These are phyloP conservation scores for Mimachlamys varia DNA, from an alignment of 2,888 invertebrate species.

Conservation along the genomic window DNA sequence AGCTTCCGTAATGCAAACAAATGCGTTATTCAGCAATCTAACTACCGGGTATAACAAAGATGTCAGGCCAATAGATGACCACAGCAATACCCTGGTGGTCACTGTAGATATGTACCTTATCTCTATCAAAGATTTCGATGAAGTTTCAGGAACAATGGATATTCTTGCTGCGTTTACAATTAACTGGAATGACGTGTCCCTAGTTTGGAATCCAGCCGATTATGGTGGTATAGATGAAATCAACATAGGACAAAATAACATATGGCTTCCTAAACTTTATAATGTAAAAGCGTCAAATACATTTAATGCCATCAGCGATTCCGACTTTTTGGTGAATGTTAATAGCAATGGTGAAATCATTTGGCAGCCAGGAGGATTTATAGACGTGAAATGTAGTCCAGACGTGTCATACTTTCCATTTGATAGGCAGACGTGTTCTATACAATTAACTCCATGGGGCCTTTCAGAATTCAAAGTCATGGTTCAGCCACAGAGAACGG, in stretches of 20 bases:
- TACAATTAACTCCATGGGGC: neutral
- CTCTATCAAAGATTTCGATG: too few relatives aligned
- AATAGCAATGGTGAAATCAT: neutral
- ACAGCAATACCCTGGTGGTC: too few relatives aligned
- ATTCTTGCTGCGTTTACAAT: neutral
- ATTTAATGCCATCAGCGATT: neutral
- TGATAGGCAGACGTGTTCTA: neutral
- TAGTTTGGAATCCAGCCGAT: conserved; percentile 39
- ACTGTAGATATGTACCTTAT: too few relatives aligned
- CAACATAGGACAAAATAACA: neutral
- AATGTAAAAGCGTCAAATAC: neutral
- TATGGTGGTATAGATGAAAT: neutral
- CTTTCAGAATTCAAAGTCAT: neutral
- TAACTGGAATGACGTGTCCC: conserved; percentile 33
- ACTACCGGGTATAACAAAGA: too few relatives aligned
- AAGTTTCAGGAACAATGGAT: conserved; percentile 32
- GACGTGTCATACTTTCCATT: neutral
- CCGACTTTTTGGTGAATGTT: neutral
- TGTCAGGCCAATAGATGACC: too few relatives aligned
- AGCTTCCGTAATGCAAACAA: neutral
- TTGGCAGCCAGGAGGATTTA: neutral
- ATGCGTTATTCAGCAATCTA: neutral
- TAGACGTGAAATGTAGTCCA: neutral
- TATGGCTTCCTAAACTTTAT: neutral
- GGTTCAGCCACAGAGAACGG: neutral